Evolutionary conservation across 2,888 invertebrate species (phyloP).

Genomic region (Chrysina gloriosa): DNA sequence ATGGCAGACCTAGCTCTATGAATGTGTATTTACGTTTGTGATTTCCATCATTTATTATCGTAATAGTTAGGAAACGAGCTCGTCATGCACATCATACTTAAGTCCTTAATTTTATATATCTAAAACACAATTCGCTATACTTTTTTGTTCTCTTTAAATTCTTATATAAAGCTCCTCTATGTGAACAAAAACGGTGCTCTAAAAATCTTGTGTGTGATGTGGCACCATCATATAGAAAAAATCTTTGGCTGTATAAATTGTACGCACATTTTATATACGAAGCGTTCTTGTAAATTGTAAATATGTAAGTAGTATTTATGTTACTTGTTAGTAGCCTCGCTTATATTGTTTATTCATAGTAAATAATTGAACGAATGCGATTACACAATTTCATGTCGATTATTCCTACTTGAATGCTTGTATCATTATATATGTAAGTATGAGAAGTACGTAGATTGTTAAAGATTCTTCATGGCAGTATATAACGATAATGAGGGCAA

Average conservation of each 20-base stretch:
- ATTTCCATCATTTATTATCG: conserved; percentile 45
- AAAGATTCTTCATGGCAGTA: neutral
- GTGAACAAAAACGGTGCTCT: conserved; percentile 60
- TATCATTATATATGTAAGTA: neutral
- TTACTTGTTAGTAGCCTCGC: conserved; percentile 9
- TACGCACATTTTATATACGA: conserved; percentile 35
- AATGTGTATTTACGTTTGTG: conserved; percentile 39
- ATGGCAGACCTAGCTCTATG: conserved; percentile 40
- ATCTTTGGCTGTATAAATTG: conserved; percentile 58
- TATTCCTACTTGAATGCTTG: conserved; percentile 28
- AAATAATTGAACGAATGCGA: neutral
- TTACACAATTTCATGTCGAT: conserved; percentile 10
- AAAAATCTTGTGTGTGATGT: conserved; percentile 59
- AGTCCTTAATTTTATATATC: conserved; percentile 49
- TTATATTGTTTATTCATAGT: neutral
- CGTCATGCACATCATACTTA: conserved; percentile 56
- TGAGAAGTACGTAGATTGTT: neutral
- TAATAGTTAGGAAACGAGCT: conserved; percentile 58
- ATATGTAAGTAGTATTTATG: neutral
- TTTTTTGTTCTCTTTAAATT: conserved; percentile 47
- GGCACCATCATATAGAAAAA: conserved; percentile 58
- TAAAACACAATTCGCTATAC: conserved; percentile 62
- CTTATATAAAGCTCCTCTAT: conserved; percentile 59
- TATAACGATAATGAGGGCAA: too few species aligned
- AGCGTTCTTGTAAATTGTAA: conserved; percentile 7